These are phyloP conservation scores for Xenopus petersii DNA, from an alignment of 2,797 vertebrate species.

Conservation along the genomic window DNA sequence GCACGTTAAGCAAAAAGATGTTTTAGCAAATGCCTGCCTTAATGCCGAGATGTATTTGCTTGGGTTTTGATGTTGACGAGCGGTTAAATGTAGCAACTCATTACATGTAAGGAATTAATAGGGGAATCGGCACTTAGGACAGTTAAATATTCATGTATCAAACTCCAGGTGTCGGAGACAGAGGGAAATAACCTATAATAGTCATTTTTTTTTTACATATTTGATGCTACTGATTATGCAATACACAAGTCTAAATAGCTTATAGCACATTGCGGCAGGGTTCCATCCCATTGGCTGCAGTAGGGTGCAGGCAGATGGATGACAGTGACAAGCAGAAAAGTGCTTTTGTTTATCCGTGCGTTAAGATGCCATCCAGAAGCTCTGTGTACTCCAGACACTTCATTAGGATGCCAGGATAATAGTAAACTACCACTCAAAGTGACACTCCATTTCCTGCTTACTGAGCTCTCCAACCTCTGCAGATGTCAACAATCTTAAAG, in stretches of 20 bases:
- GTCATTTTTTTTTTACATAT: constrained; percentile 77
- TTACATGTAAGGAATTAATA: constrained; percentile 61
- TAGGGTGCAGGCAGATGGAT: constrained; percentile 94
- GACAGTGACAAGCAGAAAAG: constrained; percentile 82
- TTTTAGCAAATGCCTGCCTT: not conserved
- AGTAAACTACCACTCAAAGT: constrained; percentile 94
- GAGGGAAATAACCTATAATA: constrained; percentile 79
- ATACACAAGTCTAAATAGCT: constrained; percentile 81
- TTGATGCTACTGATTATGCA: constrained; percentile 83
- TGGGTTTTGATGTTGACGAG: constrained; percentile 52
- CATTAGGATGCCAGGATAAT: constrained; percentile 98
- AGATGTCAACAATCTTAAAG: constrained; percentile 94
- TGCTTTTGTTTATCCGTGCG: constrained; percentile 92
- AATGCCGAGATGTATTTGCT: not conserved
- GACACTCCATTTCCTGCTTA: constrained; percentile 98
- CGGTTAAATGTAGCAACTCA: constrained; percentile 58
- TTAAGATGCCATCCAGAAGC: constrained; percentile 90
- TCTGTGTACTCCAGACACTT: constrained; percentile 91
- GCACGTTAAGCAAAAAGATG: constrained; percentile 51
- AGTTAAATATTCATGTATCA: constrained; percentile 73
- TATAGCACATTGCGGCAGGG: constrained; percentile 82
- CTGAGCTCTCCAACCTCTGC: constrained; percentile 96
- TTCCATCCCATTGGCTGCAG: constrained; percentile 88
- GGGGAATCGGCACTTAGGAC: constrained; percentile 59
- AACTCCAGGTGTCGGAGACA: constrained; percentile 78